These are phyloP conservation scores for Portevinia maculata DNA, from an alignment of 2,888 invertebrate genomes.

Conservation along the genomic window DNA sequence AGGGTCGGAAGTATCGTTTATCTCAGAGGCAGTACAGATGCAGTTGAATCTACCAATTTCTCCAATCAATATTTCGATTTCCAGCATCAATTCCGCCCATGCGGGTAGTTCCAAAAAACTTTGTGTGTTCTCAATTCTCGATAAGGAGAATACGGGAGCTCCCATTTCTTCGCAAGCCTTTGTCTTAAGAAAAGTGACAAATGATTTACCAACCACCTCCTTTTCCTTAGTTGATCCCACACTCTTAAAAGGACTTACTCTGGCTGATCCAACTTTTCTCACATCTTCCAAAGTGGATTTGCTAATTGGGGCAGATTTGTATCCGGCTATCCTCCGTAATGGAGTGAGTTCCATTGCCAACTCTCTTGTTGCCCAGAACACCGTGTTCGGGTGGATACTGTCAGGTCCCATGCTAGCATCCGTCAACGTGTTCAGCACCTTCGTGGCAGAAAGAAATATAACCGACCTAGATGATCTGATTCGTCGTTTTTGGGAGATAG, in stretches of 20 bases:
- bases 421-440: background rate
- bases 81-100: background rate
- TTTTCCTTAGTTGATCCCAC: background rate
- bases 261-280: background rate
- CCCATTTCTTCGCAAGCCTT: background rate
- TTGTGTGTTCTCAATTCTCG: background rate
- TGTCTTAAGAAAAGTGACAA: background rate
- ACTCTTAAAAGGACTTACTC: background rate
- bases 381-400: background rate
- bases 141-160: background rate
- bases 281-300: background rate
- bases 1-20: constrained; percentile 56
- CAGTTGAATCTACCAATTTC: constrained; percentile 1
- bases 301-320: background rate
- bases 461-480: background rate
- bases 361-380: background rate
- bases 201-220: background rate
- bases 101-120: constrained; percentile 8
- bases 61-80: background rate
- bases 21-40: constrained; percentile 31
- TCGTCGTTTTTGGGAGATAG: constrained; percentile 7
- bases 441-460: background rate
- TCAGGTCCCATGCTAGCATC: background rate
- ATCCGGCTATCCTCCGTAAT: background rate
- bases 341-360: too few relatives aligned